Evolutionary conservation across 2,888 invertebrate genomes (phyloP), one percentile per base, ranked within the genome.

Genomic region (Eumacrocentrus americanus): DNA sequence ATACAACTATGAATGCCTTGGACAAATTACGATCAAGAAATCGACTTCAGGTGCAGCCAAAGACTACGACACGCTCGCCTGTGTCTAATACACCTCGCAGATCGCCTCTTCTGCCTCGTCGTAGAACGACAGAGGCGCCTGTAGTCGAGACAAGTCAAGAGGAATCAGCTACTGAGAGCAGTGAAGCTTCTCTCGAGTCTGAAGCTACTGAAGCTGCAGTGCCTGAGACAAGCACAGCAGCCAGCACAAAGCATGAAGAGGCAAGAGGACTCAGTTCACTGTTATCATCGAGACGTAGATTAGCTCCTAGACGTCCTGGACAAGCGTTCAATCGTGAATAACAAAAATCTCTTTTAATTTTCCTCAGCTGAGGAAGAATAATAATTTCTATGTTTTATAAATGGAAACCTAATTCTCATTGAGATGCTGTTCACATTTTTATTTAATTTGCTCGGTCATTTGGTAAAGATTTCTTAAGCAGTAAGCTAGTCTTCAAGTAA

Each of bases 221-320:
- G 40, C 68, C 67, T 6, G 74, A 76, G 57, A 73, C 73, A 1
- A 75, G 75, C 56, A 75, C 76, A 2, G 72, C 75, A 1, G 72
- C 77, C 0, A 75, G 75, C 63, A 74, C 75, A 18, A 78, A 76
- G 47, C 77, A 76, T 59, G 79, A 80, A 29, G 80, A 80, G 53
- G 70, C 73, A 14, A 66, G 78, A 48, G 75, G 78, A 9, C 68
- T 79, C 1, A 68, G 75, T 14, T 89, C 90, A 37, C 83, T 91
- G 29, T 82, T 91, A 48, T 89, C 90, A 2, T 87, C 89, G 47
- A 83, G 91, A 68, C 84, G 88, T 73, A 87, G 91, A 76, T 83
- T 90, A 71, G 85, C 87, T 23, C 76, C 83, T 37, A 81, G 87
- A 75, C 84, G 85, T 67, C 87, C 86, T 2, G 86, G 85, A 67